These are phyloP conservation scores for Sebastes diploproa DNA, from an alignment of 2,797 vertebrate species.

Conservation along the genomic window DNA sequence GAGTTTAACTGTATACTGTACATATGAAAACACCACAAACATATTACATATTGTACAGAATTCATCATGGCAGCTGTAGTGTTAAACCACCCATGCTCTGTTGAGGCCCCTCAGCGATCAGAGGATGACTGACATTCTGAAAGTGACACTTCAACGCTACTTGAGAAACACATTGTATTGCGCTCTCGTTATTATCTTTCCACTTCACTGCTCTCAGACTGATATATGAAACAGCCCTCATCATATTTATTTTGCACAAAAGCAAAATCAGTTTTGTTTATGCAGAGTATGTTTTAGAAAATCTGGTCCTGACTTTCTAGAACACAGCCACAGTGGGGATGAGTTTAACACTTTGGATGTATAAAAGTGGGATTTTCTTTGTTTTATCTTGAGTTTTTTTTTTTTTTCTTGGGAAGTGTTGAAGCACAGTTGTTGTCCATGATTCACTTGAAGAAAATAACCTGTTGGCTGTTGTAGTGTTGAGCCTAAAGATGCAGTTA, in stretches of 20 bases:
- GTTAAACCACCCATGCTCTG: conserved; percentile 24
- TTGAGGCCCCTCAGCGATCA: conserved; percentile 24
- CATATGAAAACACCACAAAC: background rate
- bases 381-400: background rate
- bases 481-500: background rate
- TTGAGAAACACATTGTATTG: conserved; percentile 61
- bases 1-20: too few species aligned
- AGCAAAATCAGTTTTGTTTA: background rate
- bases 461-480: background rate
- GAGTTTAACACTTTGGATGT: background rate
- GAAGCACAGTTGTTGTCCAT: background rate
- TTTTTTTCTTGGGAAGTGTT: background rate
- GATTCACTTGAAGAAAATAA: background rate
- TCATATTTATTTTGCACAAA: conserved; percentile 23
- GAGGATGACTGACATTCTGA: conserved; percentile 62
- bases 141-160: conserved; percentile 65
- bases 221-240: conserved; percentile 22
- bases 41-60: background rate
- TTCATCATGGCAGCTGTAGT: conserved; percentile 2
- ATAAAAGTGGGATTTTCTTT: background rate
- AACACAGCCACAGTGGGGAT: background rate
- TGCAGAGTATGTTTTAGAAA: background rate
- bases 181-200: conserved; percentile 64
- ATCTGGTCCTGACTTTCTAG: background rate
- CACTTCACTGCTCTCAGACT: conserved; percentile 49